Conservation (phyloP, 2,113 vertebrate species). For the Hippocampus abdominalis region DNA sequence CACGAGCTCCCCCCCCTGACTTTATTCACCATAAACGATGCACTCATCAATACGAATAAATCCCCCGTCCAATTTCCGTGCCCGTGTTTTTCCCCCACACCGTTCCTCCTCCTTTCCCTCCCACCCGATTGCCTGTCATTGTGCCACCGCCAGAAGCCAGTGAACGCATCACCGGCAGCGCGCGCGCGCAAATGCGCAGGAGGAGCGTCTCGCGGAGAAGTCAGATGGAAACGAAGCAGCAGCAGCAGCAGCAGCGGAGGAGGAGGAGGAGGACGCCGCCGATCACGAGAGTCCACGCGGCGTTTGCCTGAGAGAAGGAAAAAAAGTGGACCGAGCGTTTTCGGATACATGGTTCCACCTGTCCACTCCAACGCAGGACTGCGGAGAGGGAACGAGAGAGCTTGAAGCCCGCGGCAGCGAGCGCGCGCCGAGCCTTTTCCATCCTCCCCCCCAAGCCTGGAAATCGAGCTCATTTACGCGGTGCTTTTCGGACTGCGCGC, state of each 20-base stretch:
- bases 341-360: background rate
- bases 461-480: conserved; percentile 35
- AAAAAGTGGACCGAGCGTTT: conserved; percentile 26
- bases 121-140: conserved; percentile 53
- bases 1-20: background rate
- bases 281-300: conserved; percentile 40
- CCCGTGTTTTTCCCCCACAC: conserved; percentile 25
- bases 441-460: background rate
- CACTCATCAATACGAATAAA: background rate
- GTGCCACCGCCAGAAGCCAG: conserved; percentile 62
- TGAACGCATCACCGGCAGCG: conserved; percentile 57
- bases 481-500: conserved; percentile 10
- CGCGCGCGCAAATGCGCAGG: conserved; percentile 63
- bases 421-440: conserved; percentile 4
- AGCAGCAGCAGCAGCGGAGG: too few relatives aligned
- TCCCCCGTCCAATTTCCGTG: background rate
- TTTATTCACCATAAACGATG: background rate
- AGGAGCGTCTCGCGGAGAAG: conserved; percentile 50
- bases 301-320: conserved; percentile 32
- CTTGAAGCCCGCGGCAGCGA: conserved; percentile 47
- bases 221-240: conserved; percentile 46
- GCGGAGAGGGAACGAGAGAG: background rate
- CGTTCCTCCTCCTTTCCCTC: conserved; percentile 44
- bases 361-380: background rate
- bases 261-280: conserved; percentile 37